phyloP scores from a whole-genome alignment of 2,797 vertebrate species.

The Loriculus beryllinus region DNA sequence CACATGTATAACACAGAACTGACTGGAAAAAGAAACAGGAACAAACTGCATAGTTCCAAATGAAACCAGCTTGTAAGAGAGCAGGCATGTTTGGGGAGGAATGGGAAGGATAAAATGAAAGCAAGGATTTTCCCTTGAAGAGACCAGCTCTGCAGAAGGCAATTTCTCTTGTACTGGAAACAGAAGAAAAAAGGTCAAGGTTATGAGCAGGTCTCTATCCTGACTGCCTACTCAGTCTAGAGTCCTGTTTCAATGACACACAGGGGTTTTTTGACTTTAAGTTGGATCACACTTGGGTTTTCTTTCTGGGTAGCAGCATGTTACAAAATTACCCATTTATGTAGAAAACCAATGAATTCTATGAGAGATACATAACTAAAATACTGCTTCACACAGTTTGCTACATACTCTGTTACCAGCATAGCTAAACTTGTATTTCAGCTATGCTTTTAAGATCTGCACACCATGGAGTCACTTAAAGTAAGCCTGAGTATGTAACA shows the following conservation, averaged over 20 bases:
- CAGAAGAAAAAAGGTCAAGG: conserved; percentile 8
- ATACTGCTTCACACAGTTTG: neutral
- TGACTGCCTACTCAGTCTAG: neutral
- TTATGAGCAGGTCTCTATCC: neutral
- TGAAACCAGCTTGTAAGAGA: conserved; percentile 2
- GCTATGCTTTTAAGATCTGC: neutral
- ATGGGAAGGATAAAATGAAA: conserved; percentile 1
- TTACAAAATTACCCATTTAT: neutral
- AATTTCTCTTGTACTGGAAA: conserved; percentile 12
- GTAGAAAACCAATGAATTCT: neutral
- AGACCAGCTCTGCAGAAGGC: neutral
- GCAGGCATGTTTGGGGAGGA: neutral
- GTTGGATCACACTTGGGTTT: neutral
- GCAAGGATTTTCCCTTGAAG: neutral
- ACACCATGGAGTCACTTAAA: rapidly evolving
- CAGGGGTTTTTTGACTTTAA: neutral
- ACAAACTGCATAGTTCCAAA: neutral
- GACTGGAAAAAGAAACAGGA: neutral
- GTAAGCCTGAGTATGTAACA: neutral
- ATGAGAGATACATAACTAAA: neutral
- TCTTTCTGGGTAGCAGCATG: rapidly evolving
- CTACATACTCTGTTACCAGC: neutral
- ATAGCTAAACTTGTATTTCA: neutral
- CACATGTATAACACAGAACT: neutral
- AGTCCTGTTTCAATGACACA: neutral